These are phyloP conservation scores for Trachurus trachurus DNA, from an alignment of 2,797 vertebrate genomes.

Conservation along the genomic window DNA sequence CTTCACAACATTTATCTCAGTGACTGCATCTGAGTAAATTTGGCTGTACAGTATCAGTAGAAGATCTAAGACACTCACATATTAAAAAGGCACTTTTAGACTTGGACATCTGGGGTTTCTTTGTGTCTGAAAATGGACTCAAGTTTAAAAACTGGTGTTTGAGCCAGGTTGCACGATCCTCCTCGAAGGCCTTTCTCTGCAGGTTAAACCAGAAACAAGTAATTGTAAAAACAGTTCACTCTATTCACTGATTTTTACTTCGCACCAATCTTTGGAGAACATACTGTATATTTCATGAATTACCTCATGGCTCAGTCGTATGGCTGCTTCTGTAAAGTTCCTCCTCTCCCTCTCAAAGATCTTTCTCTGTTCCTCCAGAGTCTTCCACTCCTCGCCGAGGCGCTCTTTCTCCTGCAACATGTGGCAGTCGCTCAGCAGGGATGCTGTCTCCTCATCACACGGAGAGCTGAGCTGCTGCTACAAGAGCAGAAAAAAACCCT, in stretches of 20 bases:
- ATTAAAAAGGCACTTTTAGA: conserved; percentile 79
- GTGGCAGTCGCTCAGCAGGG: conserved; percentile 90
- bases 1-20: background rate
- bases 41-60: background rate
- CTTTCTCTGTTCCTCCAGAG: conserved; percentile 93
- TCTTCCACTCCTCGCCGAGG: conserved; percentile 93
- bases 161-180: conserved; percentile 85
- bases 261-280: background rate
- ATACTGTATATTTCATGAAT: conserved; percentile 2
- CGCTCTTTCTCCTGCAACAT: conserved; percentile 93
- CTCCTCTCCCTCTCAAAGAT: conserved; percentile 94
- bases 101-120: conserved; percentile 71
- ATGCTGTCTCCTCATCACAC: conserved; percentile 91
- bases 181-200: conserved; percentile 86
- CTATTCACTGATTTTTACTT: background rate
- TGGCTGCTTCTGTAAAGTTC: conserved; percentile 97
- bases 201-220: conserved; percentile 23
- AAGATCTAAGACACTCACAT: conserved; percentile 69
- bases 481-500: conserved; percentile 16
- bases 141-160: conserved; percentile 87
- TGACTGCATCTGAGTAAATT: background rate
- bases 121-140: conserved; percentile 81
- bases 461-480: conserved; percentile 93
- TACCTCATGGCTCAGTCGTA: conserved; percentile 96
- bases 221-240: background rate